These are phyloP conservation scores for Pseudopleuronectes americanus DNA, from an alignment of 2,797 vertebrate genomes.

Conservation along the genomic window DNA sequence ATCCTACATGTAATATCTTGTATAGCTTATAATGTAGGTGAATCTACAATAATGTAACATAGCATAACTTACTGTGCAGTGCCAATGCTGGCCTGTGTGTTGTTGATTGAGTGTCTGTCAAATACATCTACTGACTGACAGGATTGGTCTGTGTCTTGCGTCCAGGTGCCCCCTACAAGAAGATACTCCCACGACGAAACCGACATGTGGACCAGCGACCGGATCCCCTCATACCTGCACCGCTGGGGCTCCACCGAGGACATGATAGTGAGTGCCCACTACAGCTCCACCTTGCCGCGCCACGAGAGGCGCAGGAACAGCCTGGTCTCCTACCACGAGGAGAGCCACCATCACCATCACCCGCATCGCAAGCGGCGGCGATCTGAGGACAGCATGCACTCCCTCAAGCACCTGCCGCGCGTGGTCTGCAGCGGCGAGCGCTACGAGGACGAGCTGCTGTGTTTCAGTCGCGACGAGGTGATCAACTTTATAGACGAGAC, in stretches of 20 bases:
- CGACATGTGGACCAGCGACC: slow-evolving; percentile 90
- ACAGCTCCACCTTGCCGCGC: slow-evolving; percentile 85
- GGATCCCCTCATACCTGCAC: slow-evolving; percentile 88
- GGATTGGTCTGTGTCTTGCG: slow-evolving; percentile 68
- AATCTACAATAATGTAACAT: not conserved
- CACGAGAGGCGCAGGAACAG: slow-evolving; percentile 86
- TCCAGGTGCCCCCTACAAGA: slow-evolving; percentile 93
- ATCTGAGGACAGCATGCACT: slow-evolving; percentile 87
- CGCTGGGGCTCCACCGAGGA: slow-evolving; percentile 92
- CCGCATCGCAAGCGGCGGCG: slow-evolving; percentile 85
- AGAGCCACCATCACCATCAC: slow-evolving; percentile 81
- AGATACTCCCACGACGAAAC: slow-evolving; percentile 95
- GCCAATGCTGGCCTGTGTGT: not conserved
- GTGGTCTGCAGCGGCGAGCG: slow-evolving; percentile 76
- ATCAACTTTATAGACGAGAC: slow-evolving; percentile 88
- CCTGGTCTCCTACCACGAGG: slow-evolving; percentile 85
- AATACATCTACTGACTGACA: slow-evolving; percentile 32
- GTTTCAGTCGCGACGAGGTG: slow-evolving; percentile 89
- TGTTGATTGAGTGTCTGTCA: not conserved
- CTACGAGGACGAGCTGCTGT: slow-evolving; percentile 80
- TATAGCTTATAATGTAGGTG: slow-evolving; percentile 3
- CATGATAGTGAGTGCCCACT: slow-evolving; percentile 84
- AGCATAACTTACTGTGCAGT: slow-evolving; percentile 19
- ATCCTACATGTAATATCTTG: slow-evolving; percentile 57
- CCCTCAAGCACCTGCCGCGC: slow-evolving; percentile 81